Base-by-base conservation (phyloP, 2,113 vertebrate genomes). In the Tautogolabrus adspersus region DNA sequence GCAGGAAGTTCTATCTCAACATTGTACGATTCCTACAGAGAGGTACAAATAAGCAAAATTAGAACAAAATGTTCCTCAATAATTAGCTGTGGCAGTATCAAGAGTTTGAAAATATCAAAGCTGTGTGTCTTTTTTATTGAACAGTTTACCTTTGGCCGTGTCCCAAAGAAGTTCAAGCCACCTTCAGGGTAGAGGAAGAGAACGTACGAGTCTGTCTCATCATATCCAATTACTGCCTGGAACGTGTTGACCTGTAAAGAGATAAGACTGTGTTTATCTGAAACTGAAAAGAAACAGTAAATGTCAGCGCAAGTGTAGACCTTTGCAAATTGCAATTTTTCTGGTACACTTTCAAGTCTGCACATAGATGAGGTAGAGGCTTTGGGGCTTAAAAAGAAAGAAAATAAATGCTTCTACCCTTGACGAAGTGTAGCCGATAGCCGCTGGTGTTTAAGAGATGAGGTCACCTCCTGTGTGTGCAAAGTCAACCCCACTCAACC, bases 1-100 rank as follows among this genome's bases (percentile, higher is more conserved):
- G 97, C 98, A 0, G 96, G 96, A 61, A 99, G 95, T 82, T 98
- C 95, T 8, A 99, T 95, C 81, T 98, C 95, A 22, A 97, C 96
- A 0, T 97, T 96, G 80, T 97, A 98, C 0, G 96, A 96, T 57
- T 98, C 96, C 87, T 93, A 22, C 3, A 71, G 19, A 22, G 38
- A 61, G 19, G 37, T 7, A 16, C 47, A 2, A 21, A 16, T 42
- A 10, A 1, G 38, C 15, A 69, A 49, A 6, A 23, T 3, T 16
- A 63, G 10, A 47, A 62, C 2, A 68, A 16, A 2, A 16, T 0
- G 7, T 42, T 42, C 40, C 30, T 34, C 30, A 34, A 6, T 10
- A 42, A 42, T 15, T 15, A n/a, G 6, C 2, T 11, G 18, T 40
- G 6, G 3, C 30, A 34, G 30, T 34, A 34, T 34, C 30, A 6